These are phyloP conservation scores for Criorhina ranunculi DNA, from an alignment of 2,888 invertebrate species.

Conservation along the genomic window DNA sequence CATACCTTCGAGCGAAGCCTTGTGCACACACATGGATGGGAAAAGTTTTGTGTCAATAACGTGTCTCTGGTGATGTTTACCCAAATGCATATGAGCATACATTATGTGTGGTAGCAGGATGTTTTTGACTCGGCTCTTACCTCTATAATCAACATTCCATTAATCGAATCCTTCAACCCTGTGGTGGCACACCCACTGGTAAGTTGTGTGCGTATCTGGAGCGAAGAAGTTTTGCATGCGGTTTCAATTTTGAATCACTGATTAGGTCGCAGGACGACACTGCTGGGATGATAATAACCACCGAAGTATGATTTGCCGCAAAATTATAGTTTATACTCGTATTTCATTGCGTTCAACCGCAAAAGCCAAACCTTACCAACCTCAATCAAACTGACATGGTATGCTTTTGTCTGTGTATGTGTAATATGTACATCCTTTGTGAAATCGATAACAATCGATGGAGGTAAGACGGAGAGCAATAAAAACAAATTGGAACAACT, in stretches of 20 bases:
- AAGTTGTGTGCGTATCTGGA: slow-evolving; percentile 9
- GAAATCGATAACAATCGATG: slow-evolving; percentile 56
- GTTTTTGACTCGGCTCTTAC: slow-evolving; percentile 19
- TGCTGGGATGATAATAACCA: slow-evolving; percentile 35
- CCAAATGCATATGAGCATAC: slow-evolving; percentile 49
- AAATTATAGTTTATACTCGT: slow-evolving; percentile 44
- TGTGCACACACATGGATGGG: slow-evolving; percentile 39
- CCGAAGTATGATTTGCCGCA: slow-evolving; percentile 36
- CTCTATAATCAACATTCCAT: slow-evolving; percentile 44
- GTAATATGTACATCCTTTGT: neutral
- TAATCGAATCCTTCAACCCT: slow-evolving; percentile 32
- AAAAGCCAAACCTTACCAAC: slow-evolving; percentile 35
- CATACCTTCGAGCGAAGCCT: slow-evolving; percentile 3
- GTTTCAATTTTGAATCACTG: slow-evolving; percentile 50
- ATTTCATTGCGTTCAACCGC: slow-evolving; percentile 46
- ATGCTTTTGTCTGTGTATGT: neutral
- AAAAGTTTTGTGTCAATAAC: slow-evolving; percentile 71
- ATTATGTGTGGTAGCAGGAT: slow-evolving; percentile 32
- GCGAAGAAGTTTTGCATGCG: slow-evolving; percentile 30
- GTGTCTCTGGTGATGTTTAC: slow-evolving; percentile 49
- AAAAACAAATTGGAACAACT: slow-evolving; percentile 16
- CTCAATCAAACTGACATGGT: neutral
- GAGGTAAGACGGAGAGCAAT: neutral
- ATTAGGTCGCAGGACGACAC: slow-evolving; percentile 41
- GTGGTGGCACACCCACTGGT: neutral